A percentile compares a stretch with the other conserved stretches of the same genome.
Evolutionary conservation across 2,113 vertebrate species (phyloP).

Genomic region (Anser brachyrhynchus): DNA sequence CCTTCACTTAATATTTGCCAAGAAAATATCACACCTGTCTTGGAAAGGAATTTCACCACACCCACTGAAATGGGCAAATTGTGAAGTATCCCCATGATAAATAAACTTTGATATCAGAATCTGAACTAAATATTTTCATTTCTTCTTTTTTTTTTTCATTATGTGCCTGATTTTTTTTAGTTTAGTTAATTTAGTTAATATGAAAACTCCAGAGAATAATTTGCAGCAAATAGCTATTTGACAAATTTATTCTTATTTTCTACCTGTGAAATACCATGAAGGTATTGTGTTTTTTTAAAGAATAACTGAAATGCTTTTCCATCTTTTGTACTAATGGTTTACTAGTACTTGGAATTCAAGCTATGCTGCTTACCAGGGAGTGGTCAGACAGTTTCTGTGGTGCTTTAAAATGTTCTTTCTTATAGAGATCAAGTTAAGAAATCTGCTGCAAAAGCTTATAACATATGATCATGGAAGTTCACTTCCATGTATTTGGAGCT

Average conservation of each 20-base stretch:
- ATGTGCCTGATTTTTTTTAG: background rate
- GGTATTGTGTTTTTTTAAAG: background rate
- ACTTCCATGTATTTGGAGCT: background rate
- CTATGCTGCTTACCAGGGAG: background rate
- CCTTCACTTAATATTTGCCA: slow-evolving; percentile 19
- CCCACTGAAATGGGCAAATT: background rate
- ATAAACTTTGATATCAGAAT: background rate
- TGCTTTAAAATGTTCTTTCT: background rate
- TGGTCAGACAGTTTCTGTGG: background rate
- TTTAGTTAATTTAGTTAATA: background rate
- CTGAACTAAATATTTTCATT: background rate
- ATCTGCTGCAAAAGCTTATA: background rate
- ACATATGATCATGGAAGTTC: background rate
- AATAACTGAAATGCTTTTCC: background rate
- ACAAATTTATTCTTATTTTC: background rate
- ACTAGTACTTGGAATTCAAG: background rate
- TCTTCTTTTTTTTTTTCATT: background rate
- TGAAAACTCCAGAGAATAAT: background rate
- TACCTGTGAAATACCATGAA: background rate
- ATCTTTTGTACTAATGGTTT: background rate
- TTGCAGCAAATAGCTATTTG: background rate
- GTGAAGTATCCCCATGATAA: background rate
- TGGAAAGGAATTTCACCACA: slow-evolving; percentile 27
- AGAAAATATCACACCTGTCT: slow-evolving; percentile 24
- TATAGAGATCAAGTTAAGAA: background rate